A percentile compares a stretch with the other conserved stretches of the same genome.
Evolutionary conservation across 1,140 invertebrate species (phyloP).

Genomic region (Musca domestica): DNA sequence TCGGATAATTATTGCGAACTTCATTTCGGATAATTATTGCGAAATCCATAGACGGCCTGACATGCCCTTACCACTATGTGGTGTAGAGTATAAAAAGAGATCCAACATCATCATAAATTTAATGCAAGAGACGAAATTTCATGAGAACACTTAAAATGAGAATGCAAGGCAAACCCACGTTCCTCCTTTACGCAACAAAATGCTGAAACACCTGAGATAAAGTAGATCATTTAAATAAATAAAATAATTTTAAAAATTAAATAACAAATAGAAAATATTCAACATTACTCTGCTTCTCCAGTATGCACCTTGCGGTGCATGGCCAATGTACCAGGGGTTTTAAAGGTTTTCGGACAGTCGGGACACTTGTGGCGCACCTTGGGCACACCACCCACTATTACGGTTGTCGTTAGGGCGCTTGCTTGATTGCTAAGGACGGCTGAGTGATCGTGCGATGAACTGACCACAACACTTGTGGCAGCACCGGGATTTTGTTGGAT

Average conservation of each 20-base stretch:
- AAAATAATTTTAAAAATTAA: slow-evolving; percentile 3
- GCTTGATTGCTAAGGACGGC: slow-evolving; percentile 16
- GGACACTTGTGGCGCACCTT: slow-evolving; percentile 53
- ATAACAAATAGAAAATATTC: slow-evolving; percentile 14
- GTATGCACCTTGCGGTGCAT: slow-evolving; percentile 53
- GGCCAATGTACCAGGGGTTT: slow-evolving; percentile 49
- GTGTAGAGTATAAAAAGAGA: no score
- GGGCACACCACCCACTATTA: slow-evolving; percentile 17
- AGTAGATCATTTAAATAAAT: not conserved
- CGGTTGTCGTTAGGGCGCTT: slow-evolving; percentile 7
- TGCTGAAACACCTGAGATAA: not conserved
- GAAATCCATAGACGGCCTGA: no score
- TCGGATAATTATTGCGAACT: no score
- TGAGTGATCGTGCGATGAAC: slow-evolving; percentile 35
- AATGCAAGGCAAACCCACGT: no score
- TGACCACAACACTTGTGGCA: slow-evolving; percentile 42
- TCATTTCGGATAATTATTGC: no score
- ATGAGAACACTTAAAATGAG: no score
- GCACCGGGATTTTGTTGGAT: slow-evolving; percentile 47
- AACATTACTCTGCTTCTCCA: slow-evolving; percentile 52
- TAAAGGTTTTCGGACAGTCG: slow-evolving; percentile 51
- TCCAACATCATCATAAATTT: no score
- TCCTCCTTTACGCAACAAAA: not conserved
- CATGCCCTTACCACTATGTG: no score
- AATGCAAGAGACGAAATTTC: no score